A percentile compares a stretch with the other conserved stretches of the same genome.
Evolutionary conservation across 2,113 vertebrate species (phyloP).

Genomic region (Leptobrachium leishanense): DNA sequence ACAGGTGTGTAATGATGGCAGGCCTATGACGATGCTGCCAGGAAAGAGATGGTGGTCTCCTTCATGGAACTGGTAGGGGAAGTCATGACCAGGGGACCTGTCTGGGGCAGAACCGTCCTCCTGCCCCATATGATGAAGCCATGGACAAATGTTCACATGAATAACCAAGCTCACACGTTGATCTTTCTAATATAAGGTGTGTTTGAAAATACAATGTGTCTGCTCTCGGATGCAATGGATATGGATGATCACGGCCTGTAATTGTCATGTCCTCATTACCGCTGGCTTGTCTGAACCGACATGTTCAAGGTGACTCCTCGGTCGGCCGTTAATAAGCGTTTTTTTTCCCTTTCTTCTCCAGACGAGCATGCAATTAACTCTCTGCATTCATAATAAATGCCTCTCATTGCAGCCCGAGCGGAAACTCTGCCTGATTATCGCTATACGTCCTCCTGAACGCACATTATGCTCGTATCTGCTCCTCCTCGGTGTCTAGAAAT

Average conservation of each 20-base stretch:
- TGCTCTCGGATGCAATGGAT: not conserved
- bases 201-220: not conserved
- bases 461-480: no score
- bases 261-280: not conserved
- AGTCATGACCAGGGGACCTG: no score
- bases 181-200: not conserved
- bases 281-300: constrained; percentile 8
- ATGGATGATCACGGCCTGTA: not conserved
- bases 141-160: not conserved
- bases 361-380: constrained; percentile 8
- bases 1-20: no score
- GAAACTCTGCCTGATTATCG: not conserved
- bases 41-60: no score
- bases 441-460: no score
- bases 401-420: not conserved
- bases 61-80: no score
- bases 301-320: constrained; percentile 23
- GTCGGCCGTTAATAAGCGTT: constrained; percentile 19
- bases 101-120: no score
- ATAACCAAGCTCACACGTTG: not conserved
- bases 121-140: not conserved
- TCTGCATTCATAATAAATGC: constrained; percentile 10
- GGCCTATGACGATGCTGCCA: no score
- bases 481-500: no score
- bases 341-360: not conserved